A percentile compares a stretch with the other conserved stretches of the same genome.
phyloP scores from a whole-genome alignment of 2,888 invertebrate species.

The Stenichneumon culpator region DNA sequence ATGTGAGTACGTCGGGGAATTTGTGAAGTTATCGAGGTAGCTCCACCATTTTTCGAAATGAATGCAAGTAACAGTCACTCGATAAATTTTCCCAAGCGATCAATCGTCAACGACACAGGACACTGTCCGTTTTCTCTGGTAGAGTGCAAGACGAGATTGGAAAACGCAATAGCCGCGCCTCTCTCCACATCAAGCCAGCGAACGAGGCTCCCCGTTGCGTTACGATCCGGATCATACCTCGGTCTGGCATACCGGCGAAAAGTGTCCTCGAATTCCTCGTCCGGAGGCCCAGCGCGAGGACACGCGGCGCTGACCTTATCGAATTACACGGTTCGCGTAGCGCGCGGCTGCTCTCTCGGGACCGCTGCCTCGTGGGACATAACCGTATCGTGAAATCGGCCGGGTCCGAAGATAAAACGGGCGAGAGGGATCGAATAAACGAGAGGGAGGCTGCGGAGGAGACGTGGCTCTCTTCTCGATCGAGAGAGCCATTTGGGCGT shows the following conservation, averaged over 20 bases:
- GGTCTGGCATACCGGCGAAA: background rate
- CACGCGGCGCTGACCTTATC: constrained; percentile 59
- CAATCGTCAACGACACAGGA: background rate
- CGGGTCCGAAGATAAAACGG: constrained; percentile 68
- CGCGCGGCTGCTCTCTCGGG: constrained; percentile 8
- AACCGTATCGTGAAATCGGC: constrained; percentile 73
- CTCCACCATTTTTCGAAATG: too few relatives aligned
- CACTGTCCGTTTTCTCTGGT: background rate
- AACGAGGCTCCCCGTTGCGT: background rate
- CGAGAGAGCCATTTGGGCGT: constrained; percentile 74
- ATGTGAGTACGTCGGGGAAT: background rate
- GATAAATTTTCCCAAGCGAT: background rate
- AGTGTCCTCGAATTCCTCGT: constrained; percentile 15
- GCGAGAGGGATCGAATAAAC: constrained; percentile 45
- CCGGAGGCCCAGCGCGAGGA: constrained; percentile 4
- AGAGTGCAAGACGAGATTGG: background rate
- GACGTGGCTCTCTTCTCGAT: constrained; percentile 66
- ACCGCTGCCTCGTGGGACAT: constrained; percentile 59
- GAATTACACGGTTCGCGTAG: constrained; percentile 62
- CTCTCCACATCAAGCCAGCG: background rate
- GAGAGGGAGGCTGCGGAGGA: constrained; percentile 28
- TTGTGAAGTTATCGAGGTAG: background rate
- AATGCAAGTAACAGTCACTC: background rate
- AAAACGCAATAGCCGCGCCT: background rate
- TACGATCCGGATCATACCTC: constrained; percentile 11